phyloP scores from a whole-genome alignment of 2,113 vertebrate species.

The Helogale parvula region DNA sequence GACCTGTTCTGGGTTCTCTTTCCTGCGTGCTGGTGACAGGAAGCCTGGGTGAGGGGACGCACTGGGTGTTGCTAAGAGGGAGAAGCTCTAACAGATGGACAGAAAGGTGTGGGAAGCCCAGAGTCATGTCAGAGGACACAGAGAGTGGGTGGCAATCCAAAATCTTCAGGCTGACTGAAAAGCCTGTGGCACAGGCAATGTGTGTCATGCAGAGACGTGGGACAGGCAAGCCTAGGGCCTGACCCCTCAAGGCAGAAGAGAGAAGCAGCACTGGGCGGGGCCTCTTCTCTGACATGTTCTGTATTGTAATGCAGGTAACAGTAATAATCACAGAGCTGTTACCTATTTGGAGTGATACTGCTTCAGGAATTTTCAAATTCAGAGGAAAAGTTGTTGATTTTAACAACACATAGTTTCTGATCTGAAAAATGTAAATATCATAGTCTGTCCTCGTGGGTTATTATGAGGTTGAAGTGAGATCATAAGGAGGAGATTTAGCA shows the following conservation, averaged over 20 bases:
- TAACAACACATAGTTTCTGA: neutral
- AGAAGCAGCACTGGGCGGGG: accelerated
- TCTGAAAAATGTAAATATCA: neutral
- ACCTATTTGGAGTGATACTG: neutral
- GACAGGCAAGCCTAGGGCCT: accelerated
- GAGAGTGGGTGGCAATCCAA: neutral
- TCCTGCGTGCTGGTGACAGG: no score
- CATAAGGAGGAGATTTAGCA: neutral
- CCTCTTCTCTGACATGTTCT: neutral
- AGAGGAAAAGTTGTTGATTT: neutral
- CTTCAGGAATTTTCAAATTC: neutral
- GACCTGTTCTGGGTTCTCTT: neutral
- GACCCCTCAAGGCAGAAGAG: no score
- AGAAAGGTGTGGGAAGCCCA: neutral
- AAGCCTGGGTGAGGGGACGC: neutral
- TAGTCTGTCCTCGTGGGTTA: neutral
- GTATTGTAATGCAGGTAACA: neutral
- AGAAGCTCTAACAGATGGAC: neutral
- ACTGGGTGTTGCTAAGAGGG: neutral
- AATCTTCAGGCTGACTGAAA: neutral
- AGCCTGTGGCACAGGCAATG: accelerated
- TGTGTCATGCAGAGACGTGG: neutral
- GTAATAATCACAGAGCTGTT: neutral
- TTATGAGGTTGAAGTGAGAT: neutral
- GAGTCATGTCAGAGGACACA: neutral